Evolutionary conservation across 2,113 vertebrate species (phyloP), one percentile per base, ranked within the genome.

Genomic region (Pygathrix nemaeus): DNA sequence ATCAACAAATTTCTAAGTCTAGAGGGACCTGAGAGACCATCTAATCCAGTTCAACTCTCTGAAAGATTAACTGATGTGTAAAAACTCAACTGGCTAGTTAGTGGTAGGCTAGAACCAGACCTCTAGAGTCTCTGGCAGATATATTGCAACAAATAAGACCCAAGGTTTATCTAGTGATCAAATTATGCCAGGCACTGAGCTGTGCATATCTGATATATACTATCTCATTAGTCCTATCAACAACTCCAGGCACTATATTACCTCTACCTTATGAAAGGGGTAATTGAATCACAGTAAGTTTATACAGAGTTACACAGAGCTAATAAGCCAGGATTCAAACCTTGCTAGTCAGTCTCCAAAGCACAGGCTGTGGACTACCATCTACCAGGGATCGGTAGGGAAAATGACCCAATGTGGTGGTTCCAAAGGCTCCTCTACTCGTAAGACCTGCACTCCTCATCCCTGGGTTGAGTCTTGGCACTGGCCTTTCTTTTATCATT

Each of bases 351-450:
- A 14, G 1, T 30, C 55, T 87, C 16, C 48, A 61, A 50, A 84
- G 76, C 9, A 5, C 21, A 13, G 9, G 45, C 38, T 32, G 30
- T 16, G 21, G 55, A 45, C 27, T 25, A 27, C 11, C 3, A 25
- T 13, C n/a, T 25, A 2, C 3, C 17, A 45, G 80, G 57, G 38
- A 20, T 27, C 27, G 13, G 10, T 14, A 57, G 55, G 52, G n/a
- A 76, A 43, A 11, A 2, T 1, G 4, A 20, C 11, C 14, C 38
- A 43, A 7, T 3, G 8, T 18, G 12, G 25, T 5, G 32, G 35
- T 40, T 52, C 48, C 1, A 8, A 40, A 43, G 48, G 0, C 61
- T 38, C 61, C 35, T 95, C 76, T 75, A 0, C 2, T 10, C 73
- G 5, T 43, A 6, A 35, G 32, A 13, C 55, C 76, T 25, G 13